Conservation (phyloP, 2,113 vertebrate genomes). For the Apus apus region DNA sequence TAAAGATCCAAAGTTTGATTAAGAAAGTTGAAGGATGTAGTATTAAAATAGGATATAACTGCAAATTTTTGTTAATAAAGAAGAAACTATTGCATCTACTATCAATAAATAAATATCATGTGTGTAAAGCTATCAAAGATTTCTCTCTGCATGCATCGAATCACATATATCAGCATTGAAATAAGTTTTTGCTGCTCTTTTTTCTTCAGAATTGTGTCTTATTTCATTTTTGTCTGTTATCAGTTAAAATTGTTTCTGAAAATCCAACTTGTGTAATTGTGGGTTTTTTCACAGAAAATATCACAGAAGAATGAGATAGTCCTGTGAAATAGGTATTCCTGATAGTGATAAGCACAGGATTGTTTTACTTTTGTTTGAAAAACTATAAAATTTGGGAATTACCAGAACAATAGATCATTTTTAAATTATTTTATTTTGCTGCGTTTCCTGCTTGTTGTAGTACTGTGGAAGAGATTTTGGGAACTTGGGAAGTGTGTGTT, state of each 20-base stretch:
- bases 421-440: not conserved
- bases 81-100: not conserved
- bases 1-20: not conserved
- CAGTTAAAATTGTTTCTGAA: not conserved
- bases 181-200: not conserved
- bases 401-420: not conserved
- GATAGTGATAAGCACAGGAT: not conserved
- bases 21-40: not conserved
- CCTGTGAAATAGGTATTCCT: not conserved
- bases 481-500: not conserved
- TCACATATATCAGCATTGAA: not conserved
- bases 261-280: not conserved
- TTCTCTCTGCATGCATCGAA: accelerated
- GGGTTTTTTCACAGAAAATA: not conserved
- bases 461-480: not conserved
- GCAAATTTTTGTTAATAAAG: not conserved
- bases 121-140: not conserved
- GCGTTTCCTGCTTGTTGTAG: not conserved
- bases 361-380: not conserved
- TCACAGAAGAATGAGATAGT: not conserved
- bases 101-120: not conserved
- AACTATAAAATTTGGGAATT: not conserved
- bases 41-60: not conserved
- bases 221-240: not conserved
- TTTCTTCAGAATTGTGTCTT: not conserved